These are phyloP conservation scores for Rhagologus leucostigma DNA, from an alignment of 2,113 vertebrate species.

Conservation along the genomic window DNA sequence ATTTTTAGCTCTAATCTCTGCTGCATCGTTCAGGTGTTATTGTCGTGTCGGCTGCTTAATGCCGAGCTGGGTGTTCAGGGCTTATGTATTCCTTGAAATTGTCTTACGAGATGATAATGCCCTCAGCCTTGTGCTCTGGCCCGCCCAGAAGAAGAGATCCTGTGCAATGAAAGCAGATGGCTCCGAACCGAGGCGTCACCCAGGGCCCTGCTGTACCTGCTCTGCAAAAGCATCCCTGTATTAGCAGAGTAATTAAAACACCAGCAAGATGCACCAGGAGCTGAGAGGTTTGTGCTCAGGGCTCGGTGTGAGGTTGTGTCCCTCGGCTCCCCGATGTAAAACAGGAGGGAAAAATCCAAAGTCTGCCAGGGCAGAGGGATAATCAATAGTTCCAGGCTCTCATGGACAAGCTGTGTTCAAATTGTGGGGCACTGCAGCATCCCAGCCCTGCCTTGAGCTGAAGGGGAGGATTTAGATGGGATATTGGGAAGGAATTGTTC, in stretches of 20 bases:
- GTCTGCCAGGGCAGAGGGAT: not conserved
- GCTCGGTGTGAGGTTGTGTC: not conserved
- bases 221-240: not conserved
- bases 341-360: not conserved
- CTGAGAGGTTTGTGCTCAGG: not conserved
- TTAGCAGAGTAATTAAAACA: not conserved
- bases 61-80: not conserved
- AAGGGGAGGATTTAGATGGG: not conserved
- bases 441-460: not conserved
- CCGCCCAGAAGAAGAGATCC: not conserved
- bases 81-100: slow-evolving; percentile 25
- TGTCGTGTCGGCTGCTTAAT: not conserved
- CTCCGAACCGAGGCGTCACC: not conserved
- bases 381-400: not conserved
- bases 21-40: not conserved
- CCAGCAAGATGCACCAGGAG: not conserved
- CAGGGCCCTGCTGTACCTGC: not conserved
- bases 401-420: no score
- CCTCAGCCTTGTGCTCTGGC: not conserved
- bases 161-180: slow-evolving; percentile 46
- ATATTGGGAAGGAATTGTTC: not conserved
- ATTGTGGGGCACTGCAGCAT: not conserved
- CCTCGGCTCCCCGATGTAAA: not conserved
- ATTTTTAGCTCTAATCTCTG: not conserved
- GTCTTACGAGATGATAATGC: not conserved